phyloP scores from a whole-genome alignment of 2,113 vertebrate genomes.

The Cercopithecus mona region DNA sequence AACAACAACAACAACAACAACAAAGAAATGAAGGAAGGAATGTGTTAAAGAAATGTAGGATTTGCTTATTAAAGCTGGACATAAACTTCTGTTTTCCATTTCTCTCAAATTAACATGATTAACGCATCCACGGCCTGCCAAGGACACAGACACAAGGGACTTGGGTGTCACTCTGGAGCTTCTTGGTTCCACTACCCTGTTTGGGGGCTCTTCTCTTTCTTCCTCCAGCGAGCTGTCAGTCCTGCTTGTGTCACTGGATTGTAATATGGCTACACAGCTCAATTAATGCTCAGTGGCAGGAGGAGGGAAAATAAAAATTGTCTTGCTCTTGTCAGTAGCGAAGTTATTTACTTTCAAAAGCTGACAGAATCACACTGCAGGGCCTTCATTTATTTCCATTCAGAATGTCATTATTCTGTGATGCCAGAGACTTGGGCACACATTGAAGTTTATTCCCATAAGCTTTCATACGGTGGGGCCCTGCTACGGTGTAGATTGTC shows the following conservation, averaged over 20 bases:
- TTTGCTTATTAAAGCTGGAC: not conserved
- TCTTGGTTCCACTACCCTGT: not conserved
- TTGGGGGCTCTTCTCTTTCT: not conserved
- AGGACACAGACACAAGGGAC: not conserved
- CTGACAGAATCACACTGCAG: slow-evolving; percentile 89
- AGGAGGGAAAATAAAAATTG: slow-evolving; percentile 83
- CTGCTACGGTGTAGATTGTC: slow-evolving; percentile 39
- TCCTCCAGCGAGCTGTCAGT: slow-evolving; percentile 63
- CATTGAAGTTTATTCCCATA: slow-evolving; percentile 71
- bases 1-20: too few species aligned
- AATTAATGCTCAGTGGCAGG: slow-evolving; percentile 87
- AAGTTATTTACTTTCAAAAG: slow-evolving; percentile 91
- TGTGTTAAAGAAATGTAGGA: not conserved
- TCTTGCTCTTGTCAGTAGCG: slow-evolving; percentile 86
- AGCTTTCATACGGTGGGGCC: slow-evolving; percentile 55
- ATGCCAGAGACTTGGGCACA: slow-evolving; percentile 79
- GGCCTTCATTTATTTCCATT: slow-evolving; percentile 88
- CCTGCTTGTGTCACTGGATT: slow-evolving; percentile 58
- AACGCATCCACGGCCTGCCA: fast-evolving
- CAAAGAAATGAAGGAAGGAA: too few species aligned
- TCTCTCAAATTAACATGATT: not conserved
- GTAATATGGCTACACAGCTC: slow-evolving; percentile 82
- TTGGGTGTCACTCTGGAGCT: not conserved
- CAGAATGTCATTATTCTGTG: slow-evolving; percentile 86
- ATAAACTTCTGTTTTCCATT: not conserved